phyloP scores from a whole-genome alignment of 1,140 invertebrate species.

The Akabosia matsudoensis region DNA sequence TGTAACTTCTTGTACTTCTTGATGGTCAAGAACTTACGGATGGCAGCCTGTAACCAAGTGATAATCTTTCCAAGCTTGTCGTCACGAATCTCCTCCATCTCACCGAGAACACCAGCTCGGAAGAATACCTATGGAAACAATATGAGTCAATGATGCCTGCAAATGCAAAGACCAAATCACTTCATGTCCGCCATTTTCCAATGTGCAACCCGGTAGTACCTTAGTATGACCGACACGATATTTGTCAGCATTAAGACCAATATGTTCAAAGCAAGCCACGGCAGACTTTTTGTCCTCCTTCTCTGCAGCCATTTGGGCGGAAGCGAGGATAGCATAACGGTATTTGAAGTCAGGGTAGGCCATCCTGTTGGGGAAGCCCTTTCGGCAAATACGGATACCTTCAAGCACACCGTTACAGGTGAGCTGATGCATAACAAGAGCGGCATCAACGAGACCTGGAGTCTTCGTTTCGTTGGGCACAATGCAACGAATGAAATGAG shows the following conservation, averaged over 20 bases:
- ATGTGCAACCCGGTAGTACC: constrained; percentile 61
- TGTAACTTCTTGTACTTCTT: constrained; percentile 46
- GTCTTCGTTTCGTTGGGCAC: constrained; percentile 65
- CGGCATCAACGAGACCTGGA: constrained; percentile 51
- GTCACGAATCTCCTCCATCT: constrained; percentile 67
- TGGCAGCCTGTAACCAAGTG: constrained; percentile 62
- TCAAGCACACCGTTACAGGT: constrained; percentile 62
- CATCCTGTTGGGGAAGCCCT: constrained; percentile 98
- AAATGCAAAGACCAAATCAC: constrained; percentile 65
- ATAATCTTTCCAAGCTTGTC: constrained; percentile 65
- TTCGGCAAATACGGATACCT: constrained; percentile 62
- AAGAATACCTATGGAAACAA: constrained; percentile 60
- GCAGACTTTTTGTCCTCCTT: constrained; percentile 75
- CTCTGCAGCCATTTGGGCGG: constrained; percentile 82
- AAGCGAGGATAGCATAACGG: constrained; percentile 98
- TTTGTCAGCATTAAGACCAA: constrained; percentile 81
- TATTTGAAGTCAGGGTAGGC: constrained; percentile 84
- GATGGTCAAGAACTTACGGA: constrained; percentile 60
- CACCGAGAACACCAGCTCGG: constrained; percentile 66
- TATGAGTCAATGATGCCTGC: constrained; percentile 25
- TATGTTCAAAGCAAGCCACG: constrained; percentile 76
- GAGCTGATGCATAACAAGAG: constrained; percentile 53
- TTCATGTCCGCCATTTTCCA: constrained; percentile 52
- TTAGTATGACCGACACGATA: constrained; percentile 98
- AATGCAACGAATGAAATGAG: constrained; percentile 67